Conservation (phyloP, 2,797 vertebrate species). For the Aplochiton taeniatus region DNA sequence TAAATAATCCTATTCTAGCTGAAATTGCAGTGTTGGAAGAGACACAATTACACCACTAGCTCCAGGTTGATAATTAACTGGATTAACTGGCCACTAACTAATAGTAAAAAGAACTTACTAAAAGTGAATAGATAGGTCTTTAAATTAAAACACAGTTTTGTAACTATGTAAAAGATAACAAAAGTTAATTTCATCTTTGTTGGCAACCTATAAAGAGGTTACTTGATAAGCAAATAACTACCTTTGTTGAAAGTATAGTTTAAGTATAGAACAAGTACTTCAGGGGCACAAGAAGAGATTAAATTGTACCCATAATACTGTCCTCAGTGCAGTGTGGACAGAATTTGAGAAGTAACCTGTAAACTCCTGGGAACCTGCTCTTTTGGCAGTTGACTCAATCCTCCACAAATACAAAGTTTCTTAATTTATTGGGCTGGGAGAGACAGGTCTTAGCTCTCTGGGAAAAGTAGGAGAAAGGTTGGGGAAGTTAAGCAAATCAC, state of each 20-base stretch:
- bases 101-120: no score
- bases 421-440: constrained; percentile 3
- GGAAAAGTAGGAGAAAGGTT: background rate
- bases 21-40: no score
- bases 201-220: no score
- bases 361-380: constrained; percentile 4
- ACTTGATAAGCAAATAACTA: no score
- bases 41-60: no score
- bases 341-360: constrained; percentile 6
- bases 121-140: no score
- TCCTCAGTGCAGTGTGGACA: constrained; percentile 21
- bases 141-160: no score
- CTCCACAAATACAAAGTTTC: background rate
- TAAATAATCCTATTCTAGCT: no score
- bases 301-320: constrained; percentile 32
- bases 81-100: no score
- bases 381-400: constrained; percentile 3
- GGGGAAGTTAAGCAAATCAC: background rate
- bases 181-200: no score
- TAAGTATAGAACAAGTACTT: background rate
- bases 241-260: background rate
- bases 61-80: no score
- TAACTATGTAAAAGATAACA: no score
- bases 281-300: constrained; percentile 32
- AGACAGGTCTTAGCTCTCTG: background rate